Conservation (phyloP, 2,797 vertebrate genomes). For the Ptychadena robeensis region DNA sequence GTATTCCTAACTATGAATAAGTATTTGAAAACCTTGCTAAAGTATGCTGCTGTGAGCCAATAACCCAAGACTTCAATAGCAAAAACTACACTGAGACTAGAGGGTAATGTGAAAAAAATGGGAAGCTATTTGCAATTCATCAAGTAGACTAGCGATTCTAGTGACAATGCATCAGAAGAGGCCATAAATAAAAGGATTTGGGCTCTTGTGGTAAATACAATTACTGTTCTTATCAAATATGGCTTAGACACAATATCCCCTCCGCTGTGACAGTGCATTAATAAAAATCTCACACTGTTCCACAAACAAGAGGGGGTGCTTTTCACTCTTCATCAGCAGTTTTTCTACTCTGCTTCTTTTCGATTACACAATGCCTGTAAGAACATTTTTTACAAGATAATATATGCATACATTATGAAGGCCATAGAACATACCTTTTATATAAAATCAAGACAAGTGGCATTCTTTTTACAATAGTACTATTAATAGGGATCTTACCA, state of each 20-base stretch:
- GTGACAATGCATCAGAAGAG: conserved; percentile 47
- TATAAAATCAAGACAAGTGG: conserved; percentile 24
- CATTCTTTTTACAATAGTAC: conserved; percentile 32
- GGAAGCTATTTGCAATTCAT: conserved; percentile 56
- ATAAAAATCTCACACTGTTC: conserved; percentile 58
- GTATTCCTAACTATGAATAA: conserved; percentile 21
- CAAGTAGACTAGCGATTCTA: conserved; percentile 38
- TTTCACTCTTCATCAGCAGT: conserved; percentile 55
- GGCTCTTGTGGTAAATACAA: conserved; percentile 59
- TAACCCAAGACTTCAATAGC: conserved; percentile 28
- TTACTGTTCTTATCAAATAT: conserved; percentile 62
- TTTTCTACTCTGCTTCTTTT: conserved; percentile 55
- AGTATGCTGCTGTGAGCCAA: background rate
- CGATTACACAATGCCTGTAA: conserved; percentile 61
- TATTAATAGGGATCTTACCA: too few species aligned
- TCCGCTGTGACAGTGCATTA: conserved; percentile 54
- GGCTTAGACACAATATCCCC: conserved; percentile 52
- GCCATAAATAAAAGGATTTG: conserved; percentile 55
- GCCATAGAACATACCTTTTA: conserved; percentile 8
- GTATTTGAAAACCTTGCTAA: conserved; percentile 22
- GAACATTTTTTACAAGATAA: conserved; percentile 48
- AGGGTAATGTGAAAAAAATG: conserved; percentile 48
- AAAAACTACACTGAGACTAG: conserved; percentile 26
- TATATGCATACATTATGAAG: conserved; percentile 19
- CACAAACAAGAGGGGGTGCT: conserved; percentile 29